These are phyloP conservation scores for Oriolus oriolus DNA, from an alignment of 2,113 vertebrate genomes.

Conservation along the genomic window DNA sequence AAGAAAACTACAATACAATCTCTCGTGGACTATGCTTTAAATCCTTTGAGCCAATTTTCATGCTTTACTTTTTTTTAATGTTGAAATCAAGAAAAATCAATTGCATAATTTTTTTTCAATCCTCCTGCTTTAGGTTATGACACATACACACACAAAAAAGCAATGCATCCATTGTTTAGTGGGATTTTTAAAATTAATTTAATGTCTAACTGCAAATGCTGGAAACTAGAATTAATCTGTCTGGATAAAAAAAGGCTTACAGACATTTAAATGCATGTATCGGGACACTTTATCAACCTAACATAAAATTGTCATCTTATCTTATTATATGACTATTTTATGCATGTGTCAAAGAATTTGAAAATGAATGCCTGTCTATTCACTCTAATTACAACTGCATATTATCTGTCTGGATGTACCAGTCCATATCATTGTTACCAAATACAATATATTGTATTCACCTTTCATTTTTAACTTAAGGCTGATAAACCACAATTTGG, in stretches of 20 bases:
- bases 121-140: slow-evolving; percentile 37
- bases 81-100: slow-evolving; percentile 54
- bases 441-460: slow-evolving; percentile 75
- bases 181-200: slow-evolving; percentile 77
- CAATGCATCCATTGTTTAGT: slow-evolving; percentile 68
- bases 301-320: slow-evolving; percentile 85
- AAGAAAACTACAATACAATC: slow-evolving; percentile 11
- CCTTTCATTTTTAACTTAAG: slow-evolving; percentile 73
- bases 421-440: slow-evolving; percentile 79
- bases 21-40: background rate
- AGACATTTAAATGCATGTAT: slow-evolving; percentile 84
- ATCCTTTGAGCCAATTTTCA: slow-evolving; percentile 27
- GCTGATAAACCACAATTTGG: slow-evolving; percentile 69
- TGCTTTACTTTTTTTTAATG: background rate
- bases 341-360: slow-evolving; percentile 84
- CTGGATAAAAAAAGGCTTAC: slow-evolving; percentile 75
- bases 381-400: slow-evolving; percentile 79
- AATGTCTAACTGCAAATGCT: slow-evolving; percentile 78
- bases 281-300: slow-evolving; percentile 82
- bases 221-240: slow-evolving; percentile 81
- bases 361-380: slow-evolving; percentile 82
- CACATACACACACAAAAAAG: background rate
- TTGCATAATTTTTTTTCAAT: background rate
- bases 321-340: slow-evolving; percentile 86
- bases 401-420: slow-evolving; percentile 78